Evolutionary conservation across 2,888 invertebrate genomes (phyloP), one percentile per base, ranked within the genome.

Genomic region (Nemotelus pantherinus): DNA sequence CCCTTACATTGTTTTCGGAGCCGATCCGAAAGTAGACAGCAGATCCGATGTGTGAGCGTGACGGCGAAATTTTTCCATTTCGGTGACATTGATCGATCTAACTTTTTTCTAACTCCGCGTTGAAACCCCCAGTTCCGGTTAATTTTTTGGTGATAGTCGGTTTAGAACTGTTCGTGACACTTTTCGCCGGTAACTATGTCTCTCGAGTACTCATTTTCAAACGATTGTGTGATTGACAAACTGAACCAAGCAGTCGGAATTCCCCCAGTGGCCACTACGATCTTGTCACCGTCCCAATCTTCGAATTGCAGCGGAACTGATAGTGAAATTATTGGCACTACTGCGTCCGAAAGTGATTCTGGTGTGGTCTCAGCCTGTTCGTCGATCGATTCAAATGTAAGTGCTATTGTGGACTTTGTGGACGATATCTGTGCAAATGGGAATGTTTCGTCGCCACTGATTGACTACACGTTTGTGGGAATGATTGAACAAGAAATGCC

Each of bases 11-110:
- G 72, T 74, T 41, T 41, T 55, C 63, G 58, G n/a, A 44, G 39
- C 48, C 41, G 74, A 60, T 50, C 48, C 10, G 7, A 5, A 60
- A 6, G 47, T 58, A 25, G 25, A 25, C 74, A 63, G n/a, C 3
- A 74, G 48, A 48, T 48, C 60, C 60, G 60, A 74, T 63, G 47
- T 74, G 63, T 74, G 48, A 63, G 74, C 74, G 74, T 63, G 74
- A 60, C 74, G 74, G 74, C 45, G 63, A 25, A 57, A 74, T 74
- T 74, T 74, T 74, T 63, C 74, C 63, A 63, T 60, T 60, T 74
- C 74, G 63, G 74, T 74, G 74, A 74, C 74, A 74, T 74, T 74
- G 74, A 41, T 39, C n/a, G 44, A 63, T 47, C 60, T 25, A 57
- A 47, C 47, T 25, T 67, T 48, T 45, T 48, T 41, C 55, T 70